Conservation (phyloP, 2,888 invertebrate genomes). For the Apamea monoglypha region DNA sequence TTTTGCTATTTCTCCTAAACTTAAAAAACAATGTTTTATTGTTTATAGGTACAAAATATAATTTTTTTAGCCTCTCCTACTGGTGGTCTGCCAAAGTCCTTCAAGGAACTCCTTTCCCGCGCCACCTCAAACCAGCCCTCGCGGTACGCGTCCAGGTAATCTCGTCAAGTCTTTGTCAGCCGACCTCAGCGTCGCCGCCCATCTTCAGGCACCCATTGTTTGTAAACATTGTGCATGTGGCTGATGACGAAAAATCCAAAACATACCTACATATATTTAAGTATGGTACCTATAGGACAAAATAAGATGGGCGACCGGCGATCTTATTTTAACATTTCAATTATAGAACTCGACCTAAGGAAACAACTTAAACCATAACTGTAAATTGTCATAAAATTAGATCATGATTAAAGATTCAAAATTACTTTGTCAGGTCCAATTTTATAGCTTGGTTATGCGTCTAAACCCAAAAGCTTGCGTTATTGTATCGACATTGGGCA, state of each 20-base stretch:
- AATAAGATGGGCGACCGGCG: background rate
- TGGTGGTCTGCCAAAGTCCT: too few relatives aligned
- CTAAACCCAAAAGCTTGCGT: background rate
- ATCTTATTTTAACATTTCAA: background rate
- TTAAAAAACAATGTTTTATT: background rate
- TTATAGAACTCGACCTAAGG: background rate
- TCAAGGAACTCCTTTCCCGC: too few relatives aligned
- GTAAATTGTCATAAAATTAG: too few relatives aligned
- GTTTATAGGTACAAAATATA: too few relatives aligned
- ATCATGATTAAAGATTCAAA: background rate
- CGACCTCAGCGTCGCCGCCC: background rate
- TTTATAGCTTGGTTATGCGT: background rate
- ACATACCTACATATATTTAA: background rate
- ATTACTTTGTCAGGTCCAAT: background rate
- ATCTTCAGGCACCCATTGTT: background rate
- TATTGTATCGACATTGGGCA: background rate
- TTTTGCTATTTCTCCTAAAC: background rate
- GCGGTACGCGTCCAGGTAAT: too few relatives aligned
- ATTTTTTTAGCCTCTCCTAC: too few relatives aligned
- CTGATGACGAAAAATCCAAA: background rate
- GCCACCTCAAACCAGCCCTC: too few relatives aligned
- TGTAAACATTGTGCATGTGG: background rate
- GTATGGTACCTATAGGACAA: background rate
- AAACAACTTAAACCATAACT: background rate
- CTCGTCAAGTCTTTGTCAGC: too few relatives aligned